Base-by-base conservation (phyloP, 2,113 vertebrate genomes). In the Saccopteryx leptura region DNA sequence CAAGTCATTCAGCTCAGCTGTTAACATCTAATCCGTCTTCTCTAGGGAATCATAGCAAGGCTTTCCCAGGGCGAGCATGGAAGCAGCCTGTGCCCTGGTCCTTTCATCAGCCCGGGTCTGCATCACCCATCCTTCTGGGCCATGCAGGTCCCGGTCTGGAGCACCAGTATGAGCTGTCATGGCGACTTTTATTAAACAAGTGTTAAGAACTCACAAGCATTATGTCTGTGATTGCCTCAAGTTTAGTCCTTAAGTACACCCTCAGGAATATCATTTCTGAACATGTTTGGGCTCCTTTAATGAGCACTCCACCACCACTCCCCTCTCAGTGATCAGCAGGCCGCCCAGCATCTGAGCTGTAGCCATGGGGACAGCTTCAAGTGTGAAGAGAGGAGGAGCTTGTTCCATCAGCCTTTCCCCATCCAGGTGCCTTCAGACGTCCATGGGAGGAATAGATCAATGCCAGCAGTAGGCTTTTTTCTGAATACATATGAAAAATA, bases 71-170 rank as follows among this genome's bases (percentile, higher is more conserved):
- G 19, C 5, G 19, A 92, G 66, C 13, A 5, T 11, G 23, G 79
- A 23, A 60, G 90, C 69, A 58, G 68, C 52, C 19, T 39, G n/a
- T 75, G 72, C 66, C 90, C 33, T n/a, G 0, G 26, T 1, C 65
- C 94, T 94, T 96, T 94, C 94, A 80, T 96, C 94, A 96, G 54
- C 78, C 58, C 19, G 3, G 11, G 7, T 69, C 91, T 71, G 71
- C 52, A 18, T n/a, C 88, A 50, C n/a, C 24, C 58, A 28, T 28
- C 39, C 68, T 87, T 12, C 46, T 39, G 74, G 39, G 24, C 56
- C 61, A 33, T 0, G 1, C 7, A 9, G 60, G 15, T 72, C 69
- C 71, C 56, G 21, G 80, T 66, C 75, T 66, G 54, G 31, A 71
- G 60, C 81, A 9, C 76, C 24, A 11, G 14, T 31, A 48, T 31